Conservation (phyloP, 2,888 invertebrate genomes). For the Drosophila borealis region DNA sequence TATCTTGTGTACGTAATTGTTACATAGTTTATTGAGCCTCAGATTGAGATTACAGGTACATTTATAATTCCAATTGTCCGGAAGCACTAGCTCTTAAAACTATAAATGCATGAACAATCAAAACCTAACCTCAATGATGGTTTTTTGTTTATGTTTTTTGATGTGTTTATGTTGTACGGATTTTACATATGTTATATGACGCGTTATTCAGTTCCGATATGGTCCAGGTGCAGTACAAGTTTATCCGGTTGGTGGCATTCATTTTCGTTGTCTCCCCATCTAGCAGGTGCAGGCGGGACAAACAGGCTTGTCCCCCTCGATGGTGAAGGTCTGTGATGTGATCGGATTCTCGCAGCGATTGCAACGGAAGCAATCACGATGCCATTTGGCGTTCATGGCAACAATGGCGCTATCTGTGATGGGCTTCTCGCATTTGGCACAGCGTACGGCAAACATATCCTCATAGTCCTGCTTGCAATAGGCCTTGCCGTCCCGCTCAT, state of each 20-base stretch:
- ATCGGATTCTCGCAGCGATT: slow-evolving; percentile 92
- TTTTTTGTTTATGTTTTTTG: not conserved
- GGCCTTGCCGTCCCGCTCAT: slow-evolving; percentile 93
- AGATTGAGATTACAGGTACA: slow-evolving; percentile 23
- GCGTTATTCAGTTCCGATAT: not conserved
- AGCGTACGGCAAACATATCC: slow-evolving; percentile 93
- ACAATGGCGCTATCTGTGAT: slow-evolving; percentile 93
- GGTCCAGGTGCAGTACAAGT: slow-evolving; percentile 1
- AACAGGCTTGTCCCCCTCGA: slow-evolving; percentile 90
- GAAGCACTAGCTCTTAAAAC: slow-evolving; percentile 17
- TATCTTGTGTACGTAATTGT: slow-evolving; percentile 8
- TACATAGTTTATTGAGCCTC: slow-evolving; percentile 36
- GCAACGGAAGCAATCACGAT: slow-evolving; percentile 97
- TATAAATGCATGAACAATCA: slow-evolving; percentile 49
- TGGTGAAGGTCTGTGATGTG: slow-evolving; percentile 90
- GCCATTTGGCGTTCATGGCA: slow-evolving; percentile 97
- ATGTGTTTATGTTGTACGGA: not conserved
- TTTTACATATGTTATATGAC: not conserved
- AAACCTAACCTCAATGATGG: slow-evolving; percentile 22
- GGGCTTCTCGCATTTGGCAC: slow-evolving; percentile 92
- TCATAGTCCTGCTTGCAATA: slow-evolving; percentile 94
- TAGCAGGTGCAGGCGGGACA: slow-evolving; percentile 87
- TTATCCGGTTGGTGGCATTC: not conserved
- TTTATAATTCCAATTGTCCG: slow-evolving; percentile 33
- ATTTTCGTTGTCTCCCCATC: not conserved